Evolutionary conservation across 2,888 invertebrate genomes (phyloP), one percentile per base, ranked within the genome.

Genomic region (Helleia helle): DNA sequence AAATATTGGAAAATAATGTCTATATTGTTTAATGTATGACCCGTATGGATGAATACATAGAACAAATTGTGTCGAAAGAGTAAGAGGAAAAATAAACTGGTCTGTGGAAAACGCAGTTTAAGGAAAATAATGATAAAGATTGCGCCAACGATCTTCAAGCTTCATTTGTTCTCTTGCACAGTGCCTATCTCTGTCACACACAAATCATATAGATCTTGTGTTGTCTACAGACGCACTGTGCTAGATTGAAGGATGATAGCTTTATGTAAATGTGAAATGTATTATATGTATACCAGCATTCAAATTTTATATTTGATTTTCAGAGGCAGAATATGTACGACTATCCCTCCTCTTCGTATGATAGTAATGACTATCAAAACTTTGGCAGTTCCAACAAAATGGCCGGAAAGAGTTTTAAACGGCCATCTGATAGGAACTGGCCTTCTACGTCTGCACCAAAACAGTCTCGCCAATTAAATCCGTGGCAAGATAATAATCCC

Each of bases 281-380:
- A 8, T 5, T 22, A 7, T 5, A 2, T 7, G 22, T 7, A 22
- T 22, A 6, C 22, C 5, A 22, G 22, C 22, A 18, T 8, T 22
- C 8, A 6, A 22, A 9, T 17, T 26, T 12, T 8, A 29, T 9
- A 11, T 11, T 34, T 18, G 9, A 22, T 34, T 34, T 34, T 34
- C 34, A 34, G 34, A 34, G 34, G 18, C 34, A 18, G 34, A 22
- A 22, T 34, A 11, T 18, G 12, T 34, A 18, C 8, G 8, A 34
- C 12, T 7, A 34, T 8, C 34, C 34, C 34, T 18, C 34, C 22
- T 22, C 34, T 12, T 22, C 34, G 9, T 15, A 15, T 9, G 14
- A 15, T 34, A 11, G 7, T 11, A 22, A 4, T 22, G 12, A 9
- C 12, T 34, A 34, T 22, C 22, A 22, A 5, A 22, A 8, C 12